Base-by-base conservation (phyloP, 2,113 vertebrate genomes). In the Pachycephala philippinensis region DNA sequence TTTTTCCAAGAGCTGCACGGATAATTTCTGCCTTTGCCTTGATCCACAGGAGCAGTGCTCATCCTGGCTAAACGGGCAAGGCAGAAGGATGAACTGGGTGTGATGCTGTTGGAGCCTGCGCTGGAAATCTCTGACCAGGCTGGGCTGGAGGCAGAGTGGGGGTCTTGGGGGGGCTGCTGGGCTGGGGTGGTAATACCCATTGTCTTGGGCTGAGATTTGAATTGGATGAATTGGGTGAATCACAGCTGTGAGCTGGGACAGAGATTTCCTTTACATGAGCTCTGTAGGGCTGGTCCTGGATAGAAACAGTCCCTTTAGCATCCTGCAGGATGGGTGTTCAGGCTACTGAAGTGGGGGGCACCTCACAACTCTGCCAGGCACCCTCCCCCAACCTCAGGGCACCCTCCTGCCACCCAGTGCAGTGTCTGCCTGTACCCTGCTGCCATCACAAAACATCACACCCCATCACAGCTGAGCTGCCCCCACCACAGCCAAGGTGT, bases 1-100 rank as follows among this genome's bases (percentile, higher is more conserved):
- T 59, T n/a, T 40, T 53, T 50, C 42, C 16, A 15, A 27, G 39
- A 64, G 40, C 2, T 50, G 54, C 28, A 13, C 0, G 0, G 47
- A 2, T 13, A 2, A 49, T 52, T 65, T 39, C 57, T 79, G 42
- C 27, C 50, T 72, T 50, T 33, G 44, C 9, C 22, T 39, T 50
- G 39, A 60, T 42, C 61, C 52, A 19, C 40, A 31, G 19, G 19
- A 20, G 10, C 18, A 2, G 6, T 3, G 53, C 7, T 40, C 37
- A 15, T 22, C 42, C 44, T 26, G 74, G 33, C 44, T 42, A 21
- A 47, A 35, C 1, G 53, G 24, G 45, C 13, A 35, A 54, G 30
- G 39, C 42, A 37, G 72, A 60, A 89, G 49, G 52, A 80, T 37
- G 49, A 61, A 10, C 31, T 24, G 35, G 33, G 13, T 2, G 8